Evolutionary conservation across 2,797 vertebrate genomes (phyloP).

Genomic region (Brachyalestes nurse): DNA sequence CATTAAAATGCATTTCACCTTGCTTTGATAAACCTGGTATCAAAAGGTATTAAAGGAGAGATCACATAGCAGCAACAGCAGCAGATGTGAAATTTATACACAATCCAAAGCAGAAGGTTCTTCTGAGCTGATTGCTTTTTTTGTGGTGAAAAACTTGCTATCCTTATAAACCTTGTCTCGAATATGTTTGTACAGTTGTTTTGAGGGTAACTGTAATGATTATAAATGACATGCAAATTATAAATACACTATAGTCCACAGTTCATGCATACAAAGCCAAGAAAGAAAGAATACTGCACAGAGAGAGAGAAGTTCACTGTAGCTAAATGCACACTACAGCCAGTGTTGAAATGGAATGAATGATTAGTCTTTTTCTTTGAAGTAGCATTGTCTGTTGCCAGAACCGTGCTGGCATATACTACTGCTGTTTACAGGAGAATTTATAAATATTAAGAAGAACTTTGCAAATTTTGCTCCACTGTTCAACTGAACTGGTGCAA

Average conservation of each 20-base stretch:
- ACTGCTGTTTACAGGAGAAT: no score
- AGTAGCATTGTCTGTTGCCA: no score
- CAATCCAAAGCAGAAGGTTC: not conserved
- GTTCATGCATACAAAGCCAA: no score
- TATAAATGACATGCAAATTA: not conserved
- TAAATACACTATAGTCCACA: not conserved
- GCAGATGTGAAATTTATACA: not conserved
- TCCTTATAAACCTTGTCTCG: not conserved
- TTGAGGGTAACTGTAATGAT: not conserved
- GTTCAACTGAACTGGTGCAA: no score
- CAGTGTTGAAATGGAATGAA: no score
- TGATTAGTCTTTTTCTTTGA: no score
- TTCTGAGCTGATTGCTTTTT: not conserved
- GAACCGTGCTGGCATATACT: no score
- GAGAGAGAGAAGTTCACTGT: no score
- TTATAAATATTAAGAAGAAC: no score
- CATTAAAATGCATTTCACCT: not conserved
- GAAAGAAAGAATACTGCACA: no score
- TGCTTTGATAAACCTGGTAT: conserved; percentile 1
- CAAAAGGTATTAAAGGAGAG: not conserved
- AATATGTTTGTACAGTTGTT: not conserved
- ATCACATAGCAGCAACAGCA: not conserved
- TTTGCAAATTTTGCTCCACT: no score
- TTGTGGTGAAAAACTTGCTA: not conserved
- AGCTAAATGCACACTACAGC: no score